A percentile compares a stretch with the other conserved stretches of the same genome.
These are phyloP conservation scores for Typhlichthys eigenmanni DNA, from an alignment of 2,797 vertebrate genomes.

Conservation along the genomic window DNA sequence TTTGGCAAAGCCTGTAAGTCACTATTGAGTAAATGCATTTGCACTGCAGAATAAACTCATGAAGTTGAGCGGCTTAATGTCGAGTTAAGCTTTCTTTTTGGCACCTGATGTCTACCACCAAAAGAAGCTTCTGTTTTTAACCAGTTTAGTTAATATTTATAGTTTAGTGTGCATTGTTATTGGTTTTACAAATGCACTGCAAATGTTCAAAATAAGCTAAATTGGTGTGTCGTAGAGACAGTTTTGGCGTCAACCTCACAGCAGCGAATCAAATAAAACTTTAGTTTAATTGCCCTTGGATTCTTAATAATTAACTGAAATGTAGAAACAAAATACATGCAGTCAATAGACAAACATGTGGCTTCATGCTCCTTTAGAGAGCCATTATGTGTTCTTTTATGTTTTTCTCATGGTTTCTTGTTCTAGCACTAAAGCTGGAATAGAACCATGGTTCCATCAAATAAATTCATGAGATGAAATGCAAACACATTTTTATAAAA, in stretches of 20 bases:
- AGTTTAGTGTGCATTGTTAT: not conserved
- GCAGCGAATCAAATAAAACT: constrained; percentile 7
- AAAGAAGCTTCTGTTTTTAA: not conserved
- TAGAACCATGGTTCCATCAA: not conserved
- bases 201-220: not conserved
- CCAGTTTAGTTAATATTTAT: not conserved
- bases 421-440: not conserved
- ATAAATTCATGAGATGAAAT: too few relatives aligned
- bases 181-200: not conserved
- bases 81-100: not conserved
- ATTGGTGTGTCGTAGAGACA: not conserved
- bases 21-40: constrained; percentile 15
- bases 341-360: constrained; percentile 9
- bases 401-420: not conserved
- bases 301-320: constrained; percentile 43
- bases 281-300: not conserved
- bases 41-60: constrained; percentile 10
- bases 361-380: constrained; percentile 10
- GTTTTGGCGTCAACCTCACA: not conserved
- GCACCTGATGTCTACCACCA: not conserved
- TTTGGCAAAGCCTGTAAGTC: not conserved
- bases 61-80: not conserved
- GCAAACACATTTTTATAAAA: too few relatives aligned
- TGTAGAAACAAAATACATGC: constrained; percentile 1
- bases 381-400: not conserved